These are phyloP conservation scores for Trichomycterus rosablanca DNA, from an alignment of 2,113 vertebrate genomes.

Conservation along the genomic window DNA sequence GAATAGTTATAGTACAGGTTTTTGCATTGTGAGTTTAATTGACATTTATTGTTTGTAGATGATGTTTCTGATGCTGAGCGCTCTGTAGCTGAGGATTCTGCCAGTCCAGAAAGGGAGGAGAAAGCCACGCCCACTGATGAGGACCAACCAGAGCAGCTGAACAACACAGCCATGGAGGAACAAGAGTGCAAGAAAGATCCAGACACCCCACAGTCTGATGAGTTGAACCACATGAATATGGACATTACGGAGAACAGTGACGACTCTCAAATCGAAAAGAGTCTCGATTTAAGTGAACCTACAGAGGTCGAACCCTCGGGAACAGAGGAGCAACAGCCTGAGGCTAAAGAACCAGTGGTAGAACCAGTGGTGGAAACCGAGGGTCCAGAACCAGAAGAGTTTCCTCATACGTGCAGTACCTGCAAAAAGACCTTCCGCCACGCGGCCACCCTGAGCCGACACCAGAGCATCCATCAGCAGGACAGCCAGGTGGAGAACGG, in stretches of 20 bases:
- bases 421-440: conserved; percentile 94
- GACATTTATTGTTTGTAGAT: conserved; percentile 67
- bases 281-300: conserved; percentile 88
- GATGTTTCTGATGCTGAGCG: conserved; percentile 77
- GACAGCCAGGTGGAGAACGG: conserved; percentile 29
- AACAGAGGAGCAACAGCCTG: conserved; percentile 12
- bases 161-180: conserved; percentile 48
- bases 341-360: neutral
- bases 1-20: no score
- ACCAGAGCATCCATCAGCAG: conserved; percentile 78
- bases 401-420: conserved; percentile 72
- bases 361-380: conserved; percentile 40
- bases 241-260: conserved; percentile 57
- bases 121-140: conserved; percentile 18
- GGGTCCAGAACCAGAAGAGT: conserved; percentile 50
- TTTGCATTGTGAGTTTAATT: no score
- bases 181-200: conserved; percentile 14
- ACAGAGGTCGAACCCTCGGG: conserved; percentile 85
- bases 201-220: conserved; percentile 7
- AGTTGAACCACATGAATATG: neutral
- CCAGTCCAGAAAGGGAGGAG: conserved; percentile 55
- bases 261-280: conserved; percentile 88
- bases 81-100: conserved; percentile 51
- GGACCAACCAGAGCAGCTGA: conserved; percentile 16
- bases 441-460: conserved; percentile 83